phyloP scores from a whole-genome alignment of 2,797 vertebrate genomes.

The Lemur catta region DNA sequence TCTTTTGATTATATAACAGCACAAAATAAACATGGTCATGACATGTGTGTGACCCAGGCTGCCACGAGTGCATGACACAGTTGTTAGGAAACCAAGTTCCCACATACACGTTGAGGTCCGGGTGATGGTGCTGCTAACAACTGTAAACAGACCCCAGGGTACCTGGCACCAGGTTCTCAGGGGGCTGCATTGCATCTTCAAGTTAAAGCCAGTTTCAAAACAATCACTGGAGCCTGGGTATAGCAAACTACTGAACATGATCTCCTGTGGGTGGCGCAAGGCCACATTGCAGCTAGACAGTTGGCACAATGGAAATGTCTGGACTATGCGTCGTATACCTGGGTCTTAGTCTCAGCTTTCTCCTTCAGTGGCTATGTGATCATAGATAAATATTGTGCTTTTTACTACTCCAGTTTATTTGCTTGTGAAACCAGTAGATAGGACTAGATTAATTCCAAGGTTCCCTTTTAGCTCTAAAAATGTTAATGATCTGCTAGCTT shows the following conservation, averaged over 20 bases:
- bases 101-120: not conserved
- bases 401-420: not conserved
- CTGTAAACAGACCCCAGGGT: not conserved
- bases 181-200: not conserved
- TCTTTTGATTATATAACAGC: not conserved
- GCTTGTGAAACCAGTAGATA: not conserved
- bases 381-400: not conserved
- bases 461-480: conserved; percentile 25
- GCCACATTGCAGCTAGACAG: not conserved
- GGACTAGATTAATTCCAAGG: not conserved
- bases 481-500: conserved; percentile 2
- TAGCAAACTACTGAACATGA: not conserved
- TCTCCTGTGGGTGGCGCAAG: not conserved
- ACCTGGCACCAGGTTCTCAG: not conserved
- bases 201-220: not conserved
- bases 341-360: not conserved
- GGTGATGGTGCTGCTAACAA: not conserved
- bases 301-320: not conserved
- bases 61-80: not conserved
- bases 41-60: not conserved
- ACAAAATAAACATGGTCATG: not conserved
- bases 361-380: not conserved
- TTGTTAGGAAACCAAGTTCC: not conserved
- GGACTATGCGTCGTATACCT: not conserved
- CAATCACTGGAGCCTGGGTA: not conserved